These are phyloP conservation scores for Bellardia bayeri DNA, from an alignment of 2,888 invertebrate genomes.

Conservation along the genomic window DNA sequence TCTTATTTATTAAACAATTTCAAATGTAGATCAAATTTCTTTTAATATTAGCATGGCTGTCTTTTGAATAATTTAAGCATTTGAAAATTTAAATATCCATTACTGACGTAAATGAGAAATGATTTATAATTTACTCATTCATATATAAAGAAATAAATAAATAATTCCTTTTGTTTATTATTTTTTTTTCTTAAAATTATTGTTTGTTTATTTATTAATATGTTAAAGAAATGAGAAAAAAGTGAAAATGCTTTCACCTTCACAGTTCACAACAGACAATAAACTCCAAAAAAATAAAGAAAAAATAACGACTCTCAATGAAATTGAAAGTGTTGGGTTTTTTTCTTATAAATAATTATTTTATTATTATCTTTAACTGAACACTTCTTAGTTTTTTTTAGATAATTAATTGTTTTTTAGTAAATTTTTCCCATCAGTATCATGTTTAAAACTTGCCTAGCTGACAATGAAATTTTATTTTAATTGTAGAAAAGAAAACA, in stretches of 20 bases:
- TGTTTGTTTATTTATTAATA: slow-evolving; percentile 4
- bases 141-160: too few species aligned
- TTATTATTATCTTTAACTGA: slow-evolving; percentile 7
- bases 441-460: slow-evolving; percentile 31
- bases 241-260: slow-evolving; percentile 83
- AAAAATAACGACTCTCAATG: slow-evolving; percentile 21
- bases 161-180: neutral
- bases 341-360: slow-evolving; percentile 39
- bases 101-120: too few species aligned
- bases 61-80: too few species aligned
- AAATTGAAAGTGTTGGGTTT: slow-evolving; percentile 68
- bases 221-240: slow-evolving; percentile 65
- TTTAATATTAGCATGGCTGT: too few species aligned
- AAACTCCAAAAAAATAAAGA: slow-evolving; percentile 6
- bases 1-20: too few species aligned
- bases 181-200: slow-evolving; percentile 16
- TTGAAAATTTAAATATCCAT: too few species aligned
- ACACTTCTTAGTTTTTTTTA: slow-evolving; percentile 25
- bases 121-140: too few species aligned
- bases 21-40: too few species aligned
- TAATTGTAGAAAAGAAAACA: too few species aligned
- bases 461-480: slow-evolving; percentile 55
- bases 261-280: slow-evolving; percentile 64
- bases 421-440: slow-evolving; percentile 34
- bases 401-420: slow-evolving; percentile 37